Base-by-base conservation (phyloP, 2,113 vertebrate species). In the Hippocampus barbouri region DNA sequence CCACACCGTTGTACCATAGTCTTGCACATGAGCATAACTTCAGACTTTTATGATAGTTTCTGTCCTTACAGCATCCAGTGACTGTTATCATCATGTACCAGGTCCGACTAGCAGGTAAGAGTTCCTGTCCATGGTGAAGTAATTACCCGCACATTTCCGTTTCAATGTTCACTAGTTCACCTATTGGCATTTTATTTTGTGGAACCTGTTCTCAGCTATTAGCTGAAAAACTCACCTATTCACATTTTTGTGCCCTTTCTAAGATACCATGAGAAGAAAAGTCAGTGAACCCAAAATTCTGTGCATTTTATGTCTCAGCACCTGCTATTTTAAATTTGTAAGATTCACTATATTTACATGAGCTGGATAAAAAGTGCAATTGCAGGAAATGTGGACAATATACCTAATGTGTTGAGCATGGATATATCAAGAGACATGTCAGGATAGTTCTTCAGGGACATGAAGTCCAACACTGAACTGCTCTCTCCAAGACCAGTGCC, bases 341-440 rank as follows among this genome's bases (percentile, higher is more conserved):
- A 14, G 10, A 25, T 60, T 30, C 14, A 16, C 15, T 16, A 60
- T 27, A 25, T 57, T 57, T 57, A 25, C 9, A 23, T 57, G 21
- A 25, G 54, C 47, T 4, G 54, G 54, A 57, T 57, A 57, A 57
- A 8, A 54, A 43, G 41, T 21, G 56, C 23, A 27, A 61, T 45
- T 61, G 61, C 7, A n/a, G 47, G 8, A 18, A 51, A 78, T 45
- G 90, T 20, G 47, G 47, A 16, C 2, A 20, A 56, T 90, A 89
- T 84, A 97, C 97, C 96, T 78, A 98, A 89, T 0, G 95, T 94
- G 87, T 94, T 94, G 27, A 99, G 91, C 94, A 97, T 90, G 59
- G 95, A 94, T 80, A 98, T 95, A 75, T 98, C 96, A 16, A 99
- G 90, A 66, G 97, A 97, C 64, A 97, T 94, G 38, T 98, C 96